Base-by-base conservation (phyloP, 35 echinoderm and acorn worm species). In the Heliocidaris tuberculata region DNA sequence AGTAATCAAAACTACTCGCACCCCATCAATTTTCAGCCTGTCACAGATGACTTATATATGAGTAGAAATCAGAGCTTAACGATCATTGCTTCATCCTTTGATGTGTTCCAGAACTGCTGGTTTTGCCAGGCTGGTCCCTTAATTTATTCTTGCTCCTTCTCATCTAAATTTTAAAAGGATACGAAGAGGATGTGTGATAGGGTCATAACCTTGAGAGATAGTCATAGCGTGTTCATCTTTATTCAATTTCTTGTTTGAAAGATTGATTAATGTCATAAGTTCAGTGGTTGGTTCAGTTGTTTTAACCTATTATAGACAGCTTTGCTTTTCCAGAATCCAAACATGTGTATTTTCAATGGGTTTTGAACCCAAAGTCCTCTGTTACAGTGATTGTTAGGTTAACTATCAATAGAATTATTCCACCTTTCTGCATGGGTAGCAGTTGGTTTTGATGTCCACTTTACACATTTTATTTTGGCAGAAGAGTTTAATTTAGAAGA, bases 31-130 rank as follows among this genome's bases (percentile, higher is more conserved):
- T 78, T 78, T 78, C 17, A 27, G 65, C 65, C 65, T 78, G 65
- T 78, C 65, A 78, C 65, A 78, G 65, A 78, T 78, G 65, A 78
- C 65, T 78, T 78, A 78, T 78, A 78, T 78, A 78, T 78, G 65
- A n/a, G 65, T 78, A 27, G 27, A 78, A 78, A 78, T n/a, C 65
- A 78, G 24, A 71, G 61, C 61, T 71, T 71, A 71, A 71, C 24
- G 61, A 78, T n/a, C 65, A 78, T 78, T 78, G 17, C 65, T 78
- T 19, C 65, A 78, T 56, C 52, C 15, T 56, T 56, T 56, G 52
- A 56, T 56, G 52, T 15, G 52, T 56, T 56, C 52, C 52, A 56
- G 52, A 56, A n/a, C 27, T 42, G 35, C 65, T 78, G 65, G 65
- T 19, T 78, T 19, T 21, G 65, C 19, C 27, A 78, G 7, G 21